A percentile compares a stretch with the other conserved stretches of the same genome.
Conservation (phyloP, 2,888 invertebrate species). For the Polyommatus icarus region DNA sequence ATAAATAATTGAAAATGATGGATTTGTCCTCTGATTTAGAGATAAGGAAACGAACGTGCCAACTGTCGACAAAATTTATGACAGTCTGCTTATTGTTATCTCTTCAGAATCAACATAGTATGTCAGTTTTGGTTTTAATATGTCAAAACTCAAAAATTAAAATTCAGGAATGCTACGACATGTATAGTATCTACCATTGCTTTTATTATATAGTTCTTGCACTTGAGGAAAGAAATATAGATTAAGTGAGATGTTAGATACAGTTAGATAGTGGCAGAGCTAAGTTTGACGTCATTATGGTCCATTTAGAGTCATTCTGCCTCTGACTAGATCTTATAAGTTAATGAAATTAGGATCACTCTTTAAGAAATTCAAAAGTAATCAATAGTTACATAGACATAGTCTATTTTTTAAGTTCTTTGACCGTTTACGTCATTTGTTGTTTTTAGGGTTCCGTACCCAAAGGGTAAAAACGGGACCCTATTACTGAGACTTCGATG, state of each 20-base stretch:
- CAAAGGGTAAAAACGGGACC: no score
- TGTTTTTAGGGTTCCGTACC: no score
- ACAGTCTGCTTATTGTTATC: neutral
- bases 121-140: neutral
- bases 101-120: neutral
- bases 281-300: neutral
- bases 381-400: no score
- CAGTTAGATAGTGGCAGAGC: neutral
- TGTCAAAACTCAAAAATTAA: neutral
- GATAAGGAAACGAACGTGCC: constrained; percentile 6
- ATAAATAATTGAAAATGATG: neutral
- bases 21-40: constrained; percentile 1
- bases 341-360: neutral
- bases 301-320: no score
- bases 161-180: neutral
- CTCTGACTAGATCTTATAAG: no score
- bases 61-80: neutral
- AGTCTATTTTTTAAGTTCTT: neutral
- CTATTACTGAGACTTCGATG: no score
- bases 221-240: neutral
- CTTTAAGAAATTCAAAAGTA: neutral
- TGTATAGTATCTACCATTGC: no score
- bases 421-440: neutral
- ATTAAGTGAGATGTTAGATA: neutral
- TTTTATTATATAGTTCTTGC: neutral